Base-by-base conservation (phyloP, 1,140 invertebrate species). In the Drosophila insularis region DNA sequence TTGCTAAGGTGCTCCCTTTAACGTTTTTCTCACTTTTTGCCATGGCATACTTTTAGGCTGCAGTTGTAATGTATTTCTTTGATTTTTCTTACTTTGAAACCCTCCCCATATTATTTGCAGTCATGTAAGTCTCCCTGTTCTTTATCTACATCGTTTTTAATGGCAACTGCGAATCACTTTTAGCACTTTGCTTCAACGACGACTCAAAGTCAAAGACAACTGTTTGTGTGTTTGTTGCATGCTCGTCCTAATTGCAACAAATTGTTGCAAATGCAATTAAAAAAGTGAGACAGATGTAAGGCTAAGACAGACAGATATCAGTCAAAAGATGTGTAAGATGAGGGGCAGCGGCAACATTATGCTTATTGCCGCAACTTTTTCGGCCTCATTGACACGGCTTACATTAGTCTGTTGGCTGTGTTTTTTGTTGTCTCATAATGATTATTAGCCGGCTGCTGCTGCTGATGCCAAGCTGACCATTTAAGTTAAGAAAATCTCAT, bases 251-350 rank as follows among this genome's bases (percentile, higher is more conserved):
- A 81, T 81, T 78, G 80, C 74, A 78, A 61, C 68, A 70, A 81
- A 86, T 67, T 73, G 81, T 81, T 87, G 75, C 82, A 78, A 72
- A 87, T 79, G 82, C 74, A 81, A 86, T 87, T 86, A 59, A 76
- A 80, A 65, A 55, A 35, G 43, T 43, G 3, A 39, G 53, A 53
- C 7, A 35, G 27, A 10, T 4, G 13, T 14, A n/a, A 43, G 7
- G 17, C 6, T n/a, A 14, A 43, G 13, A n/a, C 23, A 23, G 50
- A 31, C 0, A 27, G 27, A 56, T 1, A 17, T 7, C 27, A 10
- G 27, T 56, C n/a, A 19, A 69, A 73, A 46, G 46, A 55, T 17
- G 17, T 62, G 63, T 54, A 13, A 0, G 10, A 4, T 13, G 35
- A 4, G 35, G 35, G 35, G 35, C 3, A 37, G 10, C 11, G 35